Evolutionary conservation across 2,797 vertebrate genomes (phyloP), one percentile per base, ranked within the genome.

Genomic region (Danio tinwini): DNA sequence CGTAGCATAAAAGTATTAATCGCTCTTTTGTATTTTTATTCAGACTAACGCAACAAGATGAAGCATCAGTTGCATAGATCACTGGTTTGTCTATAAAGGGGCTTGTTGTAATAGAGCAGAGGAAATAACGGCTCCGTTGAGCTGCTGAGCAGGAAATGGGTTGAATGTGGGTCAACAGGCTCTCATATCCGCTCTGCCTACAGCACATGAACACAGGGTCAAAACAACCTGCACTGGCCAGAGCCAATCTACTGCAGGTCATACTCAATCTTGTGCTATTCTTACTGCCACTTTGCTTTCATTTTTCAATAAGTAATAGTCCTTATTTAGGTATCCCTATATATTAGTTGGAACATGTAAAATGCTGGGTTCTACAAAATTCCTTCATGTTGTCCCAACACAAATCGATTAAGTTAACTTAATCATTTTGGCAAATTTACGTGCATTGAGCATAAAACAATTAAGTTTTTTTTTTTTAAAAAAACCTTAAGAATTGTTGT

Each of bases 71-170:
- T 29, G 29, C 29, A 29, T 3, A 29, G 21, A n/a, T 69, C 11
- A 53, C 6, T 53, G 0, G n/a, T 63, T 63, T 42, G 10, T 71
- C 44, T 17, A 44, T 14, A 21, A 47, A 50, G 16, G 11, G 21
- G 6, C 10, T 59, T 14, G 13, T 45, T 16, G 5, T 44, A 17
- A 68, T n/a, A 69, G 1, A 21, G 44, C 19, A 19, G 40, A 39
- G 64, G 55, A 44, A 73, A 65, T 50, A 59, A 74, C 29, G 19
- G n/a, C 40, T 47, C 21, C 3, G 13, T 49, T 44, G 21, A 55
- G 63, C 44, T 52, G 29, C 19, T 62, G 65, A 42, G 19, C 58
- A 72, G 69, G 69, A 73, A 55, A 64, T 21, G 87, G 89, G 14
- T 16, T 63, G 65, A 78, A 70, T 78, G 55, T 61, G 53, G 67